These are phyloP conservation scores for Lasaia peninsularis DNA, from an alignment of 1,140 invertebrate species.

Conservation along the genomic window DNA sequence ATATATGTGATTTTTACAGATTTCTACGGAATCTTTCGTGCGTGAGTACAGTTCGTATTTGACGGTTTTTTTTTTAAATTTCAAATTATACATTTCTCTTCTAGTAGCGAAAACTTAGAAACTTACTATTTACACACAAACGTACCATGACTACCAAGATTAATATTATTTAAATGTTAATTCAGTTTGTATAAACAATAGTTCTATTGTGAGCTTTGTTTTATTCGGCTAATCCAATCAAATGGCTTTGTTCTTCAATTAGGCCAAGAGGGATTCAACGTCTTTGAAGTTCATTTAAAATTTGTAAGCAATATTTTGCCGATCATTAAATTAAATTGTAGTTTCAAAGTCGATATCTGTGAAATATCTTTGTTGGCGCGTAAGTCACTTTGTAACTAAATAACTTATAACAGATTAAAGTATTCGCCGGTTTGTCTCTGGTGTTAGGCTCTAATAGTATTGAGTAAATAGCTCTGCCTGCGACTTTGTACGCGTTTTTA, in stretches of 20 bases:
- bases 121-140: background rate
- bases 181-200: background rate
- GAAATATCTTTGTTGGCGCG: background rate
- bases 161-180: constrained; percentile 13
- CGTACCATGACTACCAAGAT: background rate
- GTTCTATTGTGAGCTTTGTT: constrained; percentile 6
- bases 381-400: no score
- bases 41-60: no score
- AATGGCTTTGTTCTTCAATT: constrained; percentile 4
- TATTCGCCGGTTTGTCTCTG: no score
- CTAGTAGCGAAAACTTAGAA: background rate
- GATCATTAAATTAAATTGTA: constrained; percentile 6
- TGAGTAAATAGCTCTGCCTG: no score
- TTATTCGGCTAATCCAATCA: constrained; percentile 4
- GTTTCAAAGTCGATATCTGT: background rate
- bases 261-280: background rate
- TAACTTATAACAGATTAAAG: no score
- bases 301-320: background rate
- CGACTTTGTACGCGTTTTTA: no score
- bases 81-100: no score
- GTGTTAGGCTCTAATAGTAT: no score
- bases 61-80: no score
- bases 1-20: no score
- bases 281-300: constrained; percentile 13
- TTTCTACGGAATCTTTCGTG: no score